Conservation (phyloP, 2,113 vertebrate species). For the Phalacrocorax aristotelis region DNA sequence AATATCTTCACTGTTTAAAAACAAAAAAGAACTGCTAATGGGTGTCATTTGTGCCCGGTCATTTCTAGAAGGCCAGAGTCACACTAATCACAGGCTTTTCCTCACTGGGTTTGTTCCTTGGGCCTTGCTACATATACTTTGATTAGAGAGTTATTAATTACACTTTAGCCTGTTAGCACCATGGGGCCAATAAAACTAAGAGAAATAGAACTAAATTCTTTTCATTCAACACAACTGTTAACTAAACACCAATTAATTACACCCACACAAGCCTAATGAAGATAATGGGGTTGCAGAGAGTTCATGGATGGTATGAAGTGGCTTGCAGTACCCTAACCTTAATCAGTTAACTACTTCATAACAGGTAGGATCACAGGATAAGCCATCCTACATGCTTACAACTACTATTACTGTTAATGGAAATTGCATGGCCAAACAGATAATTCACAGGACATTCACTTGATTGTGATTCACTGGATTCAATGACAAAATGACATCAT, state of each 20-base stretch:
- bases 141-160: constrained; percentile 57
- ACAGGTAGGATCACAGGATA: constrained; percentile 60
- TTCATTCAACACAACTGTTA: constrained; percentile 62
- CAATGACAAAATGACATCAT: too few relatives aligned
- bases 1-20: not conserved
- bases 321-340: constrained; percentile 61
- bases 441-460: not conserved
- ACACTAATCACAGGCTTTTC: not conserved
- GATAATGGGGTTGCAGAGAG: constrained; percentile 66
- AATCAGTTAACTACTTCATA: constrained; percentile 65
- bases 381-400: constrained; percentile 37
- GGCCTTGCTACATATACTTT: not conserved
- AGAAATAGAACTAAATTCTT: constrained; percentile 63
- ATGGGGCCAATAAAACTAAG: constrained; percentile 55
- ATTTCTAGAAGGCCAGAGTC: not conserved
- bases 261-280: constrained; percentile 63
- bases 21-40: not conserved
- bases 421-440: constrained; percentile 23
- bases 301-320: constrained; percentile 52
- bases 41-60: not conserved
- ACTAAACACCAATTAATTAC: constrained; percentile 68
- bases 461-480: not conserved
- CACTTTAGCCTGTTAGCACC: constrained; percentile 59
- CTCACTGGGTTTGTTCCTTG: not conserved
- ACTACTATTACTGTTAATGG: constrained; percentile 54